These are phyloP conservation scores for Beroe forskalii DNA, from an alignment of 37 sponge, comb jelly and placozoan genomes.

Conservation along the genomic window DNA sequence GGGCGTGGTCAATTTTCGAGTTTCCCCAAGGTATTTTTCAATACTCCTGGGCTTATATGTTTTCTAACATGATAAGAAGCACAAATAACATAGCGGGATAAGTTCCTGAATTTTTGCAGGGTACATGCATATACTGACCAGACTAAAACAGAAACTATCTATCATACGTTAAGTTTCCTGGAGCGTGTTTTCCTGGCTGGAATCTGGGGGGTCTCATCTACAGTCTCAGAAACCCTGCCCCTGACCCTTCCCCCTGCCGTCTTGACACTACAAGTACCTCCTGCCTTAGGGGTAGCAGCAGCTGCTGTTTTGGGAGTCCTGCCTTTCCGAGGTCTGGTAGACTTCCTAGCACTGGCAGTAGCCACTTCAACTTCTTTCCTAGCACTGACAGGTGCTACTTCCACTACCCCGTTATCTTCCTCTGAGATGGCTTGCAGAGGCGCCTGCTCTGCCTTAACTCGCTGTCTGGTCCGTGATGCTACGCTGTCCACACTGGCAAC, in stretches of 20 bases:
- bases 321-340: not conserved
- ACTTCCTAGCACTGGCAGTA: not conserved
- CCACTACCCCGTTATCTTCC: too few relatives aligned
- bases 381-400: too few relatives aligned
- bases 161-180: constrained; percentile 14
- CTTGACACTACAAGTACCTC: not conserved
- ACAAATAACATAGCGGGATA: too few relatives aligned
- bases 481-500: constrained; percentile 29
- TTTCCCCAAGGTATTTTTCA: too few relatives aligned
- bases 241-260: not conserved
- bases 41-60: too few relatives aligned
- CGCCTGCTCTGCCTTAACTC: not conserved
- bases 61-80: too few relatives aligned
- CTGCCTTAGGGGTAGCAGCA: not conserved
- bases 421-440: constrained; percentile 17
- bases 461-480: not conserved
- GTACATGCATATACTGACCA: too few relatives aligned
- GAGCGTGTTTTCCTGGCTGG: constrained; percentile 14
- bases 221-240: not conserved
- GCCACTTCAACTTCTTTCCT: too few relatives aligned
- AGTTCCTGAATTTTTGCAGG: too few relatives aligned
- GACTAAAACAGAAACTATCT: too few relatives aligned
- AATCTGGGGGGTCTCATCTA: constrained; percentile 38
- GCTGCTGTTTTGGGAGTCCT: constrained; percentile 5
- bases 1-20: too few relatives aligned